Conservation (phyloP, 2,888 invertebrate genomes). For the Temnothorax unifasciatus region DNA sequence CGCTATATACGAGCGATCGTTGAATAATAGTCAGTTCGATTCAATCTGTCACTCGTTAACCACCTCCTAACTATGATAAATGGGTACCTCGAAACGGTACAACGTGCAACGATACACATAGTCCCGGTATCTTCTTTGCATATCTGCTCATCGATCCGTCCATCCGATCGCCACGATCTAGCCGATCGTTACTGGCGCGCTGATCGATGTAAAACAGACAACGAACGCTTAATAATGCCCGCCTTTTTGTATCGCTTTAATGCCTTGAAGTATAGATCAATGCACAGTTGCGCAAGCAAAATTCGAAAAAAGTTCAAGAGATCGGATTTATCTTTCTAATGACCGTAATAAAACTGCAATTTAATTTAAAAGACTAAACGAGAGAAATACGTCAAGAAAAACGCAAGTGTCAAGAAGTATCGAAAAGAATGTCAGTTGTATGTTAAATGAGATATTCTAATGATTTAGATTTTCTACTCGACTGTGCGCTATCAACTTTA, state of each 20-base stretch:
- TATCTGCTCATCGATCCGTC: slow-evolving; percentile 35
- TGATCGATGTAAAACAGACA: slow-evolving; percentile 49
- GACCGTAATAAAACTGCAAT: neutral
- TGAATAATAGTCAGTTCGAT: slow-evolving; percentile 77
- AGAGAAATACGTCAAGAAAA: neutral
- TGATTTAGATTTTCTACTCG: neutral
- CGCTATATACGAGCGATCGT: slow-evolving; percentile 72
- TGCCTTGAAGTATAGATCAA: neutral
- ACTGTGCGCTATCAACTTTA: neutral
- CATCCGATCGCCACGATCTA: slow-evolving; percentile 31
- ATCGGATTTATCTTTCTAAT: neutral
- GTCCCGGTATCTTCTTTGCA: slow-evolving; percentile 52
- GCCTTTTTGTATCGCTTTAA: slow-evolving; percentile 8
- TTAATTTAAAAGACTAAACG: neutral
- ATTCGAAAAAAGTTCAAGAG: neutral
- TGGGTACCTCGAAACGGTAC: slow-evolving; percentile 58
- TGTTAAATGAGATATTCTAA: neutral
- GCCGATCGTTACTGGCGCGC: slow-evolving; percentile 14
- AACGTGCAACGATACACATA: slow-evolving; percentile 57
- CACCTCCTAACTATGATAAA: slow-evolving; percentile 78
- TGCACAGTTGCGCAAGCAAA: neutral
- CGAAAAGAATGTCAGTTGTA: neutral
- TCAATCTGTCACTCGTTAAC: slow-evolving; percentile 79
- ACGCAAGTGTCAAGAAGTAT: neutral
- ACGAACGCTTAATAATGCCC: slow-evolving; percentile 30